Evolutionary conservation across 1,140 invertebrate species (phyloP).

Genomic region (Heliconius hewitsoni): DNA sequence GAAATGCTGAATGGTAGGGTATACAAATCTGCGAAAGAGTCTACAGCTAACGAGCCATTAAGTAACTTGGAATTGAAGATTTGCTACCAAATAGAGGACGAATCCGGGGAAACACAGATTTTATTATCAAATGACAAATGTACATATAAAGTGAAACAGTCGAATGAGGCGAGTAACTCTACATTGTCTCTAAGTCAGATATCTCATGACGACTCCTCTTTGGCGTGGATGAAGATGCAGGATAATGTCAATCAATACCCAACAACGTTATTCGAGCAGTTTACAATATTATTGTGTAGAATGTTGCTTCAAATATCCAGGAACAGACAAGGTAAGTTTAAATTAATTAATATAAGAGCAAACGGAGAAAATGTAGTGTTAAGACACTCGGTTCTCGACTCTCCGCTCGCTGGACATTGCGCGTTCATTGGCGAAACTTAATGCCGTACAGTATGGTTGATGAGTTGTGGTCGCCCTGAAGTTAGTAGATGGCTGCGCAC

Average conservation of each 20-base stretch:
- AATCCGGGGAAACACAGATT: conserved; percentile 60
- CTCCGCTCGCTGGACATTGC: too few relatives aligned
- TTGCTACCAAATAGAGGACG: conserved; percentile 63
- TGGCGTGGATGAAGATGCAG: conserved; percentile 73
- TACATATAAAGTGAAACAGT: conserved; percentile 60
- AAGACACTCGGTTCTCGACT: too few relatives aligned
- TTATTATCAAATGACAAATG: conserved; percentile 68
- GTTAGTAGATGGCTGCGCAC: too few relatives aligned
- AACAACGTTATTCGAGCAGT: conserved; percentile 64
- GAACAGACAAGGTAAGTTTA: conserved; percentile 63
- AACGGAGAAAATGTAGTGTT: too few relatives aligned
- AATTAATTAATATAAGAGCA: too few relatives aligned
- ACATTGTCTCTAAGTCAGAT: conserved; percentile 56
- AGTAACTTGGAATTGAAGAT: conserved; percentile 65
- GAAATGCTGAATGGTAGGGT: conserved; percentile 73
- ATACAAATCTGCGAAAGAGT: conserved; percentile 67
- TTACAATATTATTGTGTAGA: conserved; percentile 60
- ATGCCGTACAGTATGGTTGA: too few relatives aligned
- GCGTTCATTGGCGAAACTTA: too few relatives aligned
- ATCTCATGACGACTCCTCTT: conserved; percentile 60
- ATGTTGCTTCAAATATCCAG: conserved; percentile 71
- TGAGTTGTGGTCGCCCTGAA: too few relatives aligned
- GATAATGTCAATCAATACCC: conserved; percentile 52
- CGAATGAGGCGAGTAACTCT: conserved; percentile 50
- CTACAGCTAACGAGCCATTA: conserved; percentile 42